These are phyloP conservation scores for Pseudorectes ferrugineus DNA, from an alignment of 2,113 vertebrate genomes.

Conservation along the genomic window DNA sequence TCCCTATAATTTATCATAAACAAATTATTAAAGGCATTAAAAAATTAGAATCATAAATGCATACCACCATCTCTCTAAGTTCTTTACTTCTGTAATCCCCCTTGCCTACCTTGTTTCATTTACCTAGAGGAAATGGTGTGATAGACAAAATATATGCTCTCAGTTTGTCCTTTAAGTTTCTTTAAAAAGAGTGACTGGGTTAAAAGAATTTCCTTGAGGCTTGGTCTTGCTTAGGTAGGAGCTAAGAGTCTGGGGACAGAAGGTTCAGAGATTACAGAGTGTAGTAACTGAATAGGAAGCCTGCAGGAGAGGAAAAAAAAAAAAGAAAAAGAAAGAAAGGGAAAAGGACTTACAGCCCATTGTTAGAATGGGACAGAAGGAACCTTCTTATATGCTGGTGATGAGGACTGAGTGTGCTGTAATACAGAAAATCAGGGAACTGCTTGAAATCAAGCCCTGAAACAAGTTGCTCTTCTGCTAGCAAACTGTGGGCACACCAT, in stretches of 20 bases:
- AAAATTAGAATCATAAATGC: background rate
- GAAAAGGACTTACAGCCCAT: fast-evolving
- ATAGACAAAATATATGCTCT: background rate
- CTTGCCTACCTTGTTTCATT: background rate
- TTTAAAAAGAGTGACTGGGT: background rate
- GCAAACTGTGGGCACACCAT: background rate
- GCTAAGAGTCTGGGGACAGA: background rate
- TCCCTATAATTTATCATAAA: background rate
- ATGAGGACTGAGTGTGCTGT: background rate
- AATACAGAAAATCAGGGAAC: background rate
- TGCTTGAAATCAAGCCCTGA: background rate
- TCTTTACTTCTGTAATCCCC: background rate
- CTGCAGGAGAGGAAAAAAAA: fast-evolving
- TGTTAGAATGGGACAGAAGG: background rate
- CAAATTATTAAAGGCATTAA: background rate
- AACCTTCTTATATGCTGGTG: background rate
- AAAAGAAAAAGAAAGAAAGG: background rate
- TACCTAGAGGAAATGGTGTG: background rate
- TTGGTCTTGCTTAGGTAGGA: background rate
- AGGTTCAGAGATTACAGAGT: background rate
- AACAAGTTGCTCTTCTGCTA: background rate
- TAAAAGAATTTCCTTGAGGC: background rate
- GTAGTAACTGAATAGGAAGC: background rate
- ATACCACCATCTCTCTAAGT: background rate
- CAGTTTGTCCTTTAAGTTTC: background rate